A percentile compares a stretch with the other conserved stretches of the same genome.
Conservation (phyloP, 1,140 invertebrate species). For the Diorhabda elongata region DNA sequence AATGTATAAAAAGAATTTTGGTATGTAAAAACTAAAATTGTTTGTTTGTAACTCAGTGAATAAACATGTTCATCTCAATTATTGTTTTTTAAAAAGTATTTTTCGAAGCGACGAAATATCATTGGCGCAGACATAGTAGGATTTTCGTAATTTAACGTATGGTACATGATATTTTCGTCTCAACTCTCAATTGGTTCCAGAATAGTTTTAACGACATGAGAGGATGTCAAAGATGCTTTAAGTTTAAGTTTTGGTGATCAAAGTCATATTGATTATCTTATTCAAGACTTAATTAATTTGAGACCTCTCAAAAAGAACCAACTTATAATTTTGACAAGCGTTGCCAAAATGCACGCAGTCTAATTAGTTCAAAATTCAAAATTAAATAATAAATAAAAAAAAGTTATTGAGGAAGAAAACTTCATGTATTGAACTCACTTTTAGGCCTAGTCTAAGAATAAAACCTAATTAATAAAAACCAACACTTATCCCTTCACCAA, state of each 20-base stretch:
- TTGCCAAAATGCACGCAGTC: slow-evolving; percentile 27
- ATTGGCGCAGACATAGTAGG: too few species aligned
- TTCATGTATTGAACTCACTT: slow-evolving; percentile 19
- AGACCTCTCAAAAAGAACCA: slow-evolving; percentile 26
- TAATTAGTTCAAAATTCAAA: slow-evolving; percentile 24
- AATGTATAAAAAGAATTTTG: too few species aligned
- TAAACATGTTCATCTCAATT: too few species aligned
- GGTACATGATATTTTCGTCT: background rate
- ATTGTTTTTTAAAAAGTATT: too few species aligned
- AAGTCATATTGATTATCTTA: slow-evolving; percentile 29
- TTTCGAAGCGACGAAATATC: too few species aligned
- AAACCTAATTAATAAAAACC: too few species aligned
- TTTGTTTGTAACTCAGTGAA: too few species aligned
- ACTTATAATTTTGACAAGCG: slow-evolving; percentile 26
- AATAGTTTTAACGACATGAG: too few species aligned
- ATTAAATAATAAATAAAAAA: slow-evolving; percentile 10
- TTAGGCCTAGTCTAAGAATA: background rate
- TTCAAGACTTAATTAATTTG: slow-evolving; percentile 29
- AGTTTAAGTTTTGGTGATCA: slow-evolving; percentile 27
- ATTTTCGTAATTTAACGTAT: too few species aligned
- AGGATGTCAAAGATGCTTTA: slow-evolving; percentile 23
- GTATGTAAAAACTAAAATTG: too few species aligned
- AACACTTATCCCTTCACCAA: too few species aligned
- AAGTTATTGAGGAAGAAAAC: slow-evolving; percentile 26
- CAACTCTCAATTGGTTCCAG: slow-evolving; percentile 17